Conservation (phyloP, 2,113 vertebrate genomes). For the Epinephelus fuscoguttatus region DNA sequence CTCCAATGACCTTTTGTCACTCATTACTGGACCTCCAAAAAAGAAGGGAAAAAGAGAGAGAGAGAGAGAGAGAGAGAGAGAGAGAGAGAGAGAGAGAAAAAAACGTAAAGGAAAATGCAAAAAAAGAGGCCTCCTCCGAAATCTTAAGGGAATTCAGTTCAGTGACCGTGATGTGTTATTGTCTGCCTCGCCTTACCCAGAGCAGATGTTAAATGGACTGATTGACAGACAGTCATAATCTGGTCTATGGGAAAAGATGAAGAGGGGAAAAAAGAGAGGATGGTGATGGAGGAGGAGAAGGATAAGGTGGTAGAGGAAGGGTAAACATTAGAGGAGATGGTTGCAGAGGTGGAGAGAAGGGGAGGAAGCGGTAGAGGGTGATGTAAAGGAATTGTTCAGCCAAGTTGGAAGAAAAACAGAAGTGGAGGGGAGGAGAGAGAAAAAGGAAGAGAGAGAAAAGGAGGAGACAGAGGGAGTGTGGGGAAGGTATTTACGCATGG, state of each 20-base stretch:
- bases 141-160: constrained; percentile 85
- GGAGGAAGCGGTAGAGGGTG: constrained; percentile 10
- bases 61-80: constrained; percentile 27
- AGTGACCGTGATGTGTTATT: constrained; percentile 82
- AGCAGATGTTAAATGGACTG: constrained; percentile 81
- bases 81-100: background rate
- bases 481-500: constrained; percentile 60
- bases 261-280: background rate
- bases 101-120: constrained; percentile 51
- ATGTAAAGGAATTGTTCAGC: constrained; percentile 27
- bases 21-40: constrained; percentile 84
- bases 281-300: constrained; percentile 5
- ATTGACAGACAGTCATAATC: constrained; percentile 81
- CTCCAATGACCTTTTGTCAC: constrained; percentile 86
- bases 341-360: background rate
- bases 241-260: constrained; percentile 54
- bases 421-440: background rate
- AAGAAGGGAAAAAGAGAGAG: constrained; percentile 41
- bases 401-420: constrained; percentile 1
- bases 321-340: constrained; percentile 28
- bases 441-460: background rate
- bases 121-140: constrained; percentile 66
- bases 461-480: constrained; percentile 7
- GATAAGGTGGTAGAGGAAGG: constrained; percentile 4
- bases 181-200: constrained; percentile 74